Evolutionary conservation across 2,888 invertebrate genomes (phyloP).

Genomic region (Dolichomitus sp.): DNA sequence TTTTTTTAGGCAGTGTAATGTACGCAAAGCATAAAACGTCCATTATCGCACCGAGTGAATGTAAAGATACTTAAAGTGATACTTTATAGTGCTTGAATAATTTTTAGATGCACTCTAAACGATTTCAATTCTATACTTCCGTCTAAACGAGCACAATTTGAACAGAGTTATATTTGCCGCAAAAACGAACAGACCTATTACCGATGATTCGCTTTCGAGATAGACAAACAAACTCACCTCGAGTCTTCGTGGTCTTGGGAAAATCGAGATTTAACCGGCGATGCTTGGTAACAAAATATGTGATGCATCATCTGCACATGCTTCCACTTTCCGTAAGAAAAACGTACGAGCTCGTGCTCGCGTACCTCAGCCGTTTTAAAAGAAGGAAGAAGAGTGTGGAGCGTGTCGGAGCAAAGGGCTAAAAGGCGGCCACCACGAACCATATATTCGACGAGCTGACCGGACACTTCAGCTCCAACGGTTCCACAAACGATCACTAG

Average conservation of each 20-base stretch:
- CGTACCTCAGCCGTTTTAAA: constrained; percentile 95
- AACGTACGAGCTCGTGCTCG: constrained; percentile 94
- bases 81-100: too few relatives aligned
- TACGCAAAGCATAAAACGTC: too few relatives aligned
- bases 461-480: constrained; percentile 89
- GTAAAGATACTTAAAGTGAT: too few relatives aligned
- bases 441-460: constrained; percentile 91
- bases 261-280: constrained; percentile 93
- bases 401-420: constrained; percentile 93
- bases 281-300: constrained; percentile 95
- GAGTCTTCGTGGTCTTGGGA: constrained; percentile 92
- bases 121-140: too few relatives aligned
- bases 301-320: constrained; percentile 95
- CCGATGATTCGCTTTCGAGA: not conserved
- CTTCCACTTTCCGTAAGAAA: constrained; percentile 94
- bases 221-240: constrained; percentile 74
- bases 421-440: constrained; percentile 92
- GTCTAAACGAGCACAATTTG: too few relatives aligned
- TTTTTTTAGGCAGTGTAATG: too few relatives aligned
- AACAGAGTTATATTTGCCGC: too few relatives aligned
- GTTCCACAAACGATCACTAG: constrained; percentile 93
- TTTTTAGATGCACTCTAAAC: too few relatives aligned
- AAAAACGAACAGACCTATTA: too few relatives aligned
- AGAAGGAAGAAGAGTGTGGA: constrained; percentile 92
- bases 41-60: too few relatives aligned